Evolutionary conservation across 2,797 vertebrate genomes (phyloP).

Genomic region (Sparidentex hasta): DNA sequence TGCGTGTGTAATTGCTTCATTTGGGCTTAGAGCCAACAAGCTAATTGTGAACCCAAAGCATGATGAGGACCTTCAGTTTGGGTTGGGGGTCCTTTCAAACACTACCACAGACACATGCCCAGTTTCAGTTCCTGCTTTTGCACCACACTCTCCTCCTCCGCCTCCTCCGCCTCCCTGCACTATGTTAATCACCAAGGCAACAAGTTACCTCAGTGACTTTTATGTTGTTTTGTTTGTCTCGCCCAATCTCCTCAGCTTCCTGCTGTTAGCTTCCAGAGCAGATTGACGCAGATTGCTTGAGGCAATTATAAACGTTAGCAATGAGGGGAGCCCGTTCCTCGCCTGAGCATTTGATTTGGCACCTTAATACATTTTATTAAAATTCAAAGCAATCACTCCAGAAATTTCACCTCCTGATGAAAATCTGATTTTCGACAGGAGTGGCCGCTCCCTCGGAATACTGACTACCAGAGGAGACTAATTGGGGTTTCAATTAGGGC

Average conservation of each 20-base stretch:
- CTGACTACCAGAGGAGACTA: conserved; percentile 57
- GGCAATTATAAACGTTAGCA: conserved; percentile 47
- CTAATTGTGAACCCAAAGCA: conserved; percentile 60
- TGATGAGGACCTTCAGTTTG: conserved; percentile 30
- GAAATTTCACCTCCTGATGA: conserved; percentile 62
- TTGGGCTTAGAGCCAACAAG: conserved; percentile 42
- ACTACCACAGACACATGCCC: conserved; percentile 8
- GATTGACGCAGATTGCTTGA: conserved; percentile 63
- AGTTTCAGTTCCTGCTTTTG: conserved; percentile 29
- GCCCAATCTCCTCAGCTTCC: conserved; percentile 42
- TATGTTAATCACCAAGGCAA: conserved; percentile 78
- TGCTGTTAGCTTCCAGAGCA: conserved; percentile 62
- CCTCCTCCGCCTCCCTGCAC: conserved; percentile 45
- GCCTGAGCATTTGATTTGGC: conserved; percentile 42
- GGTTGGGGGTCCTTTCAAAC: conserved; percentile 12
- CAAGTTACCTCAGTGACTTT: conserved; percentile 70
- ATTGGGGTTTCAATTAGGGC: conserved; percentile 77
- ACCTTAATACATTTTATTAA: conserved; percentile 45
- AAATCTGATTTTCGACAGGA: conserved; percentile 63
- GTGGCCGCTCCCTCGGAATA: conserved; percentile 19
- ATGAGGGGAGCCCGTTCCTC: conserved; percentile 4
- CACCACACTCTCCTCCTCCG: conserved; percentile 32
- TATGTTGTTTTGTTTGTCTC: conserved; percentile 51
- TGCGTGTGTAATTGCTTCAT: conserved; percentile 36
- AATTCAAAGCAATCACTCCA: conserved; percentile 58